Evolutionary conservation across 2,797 vertebrate species (phyloP).

Genomic region (Rhynchonycteris naso): DNA sequence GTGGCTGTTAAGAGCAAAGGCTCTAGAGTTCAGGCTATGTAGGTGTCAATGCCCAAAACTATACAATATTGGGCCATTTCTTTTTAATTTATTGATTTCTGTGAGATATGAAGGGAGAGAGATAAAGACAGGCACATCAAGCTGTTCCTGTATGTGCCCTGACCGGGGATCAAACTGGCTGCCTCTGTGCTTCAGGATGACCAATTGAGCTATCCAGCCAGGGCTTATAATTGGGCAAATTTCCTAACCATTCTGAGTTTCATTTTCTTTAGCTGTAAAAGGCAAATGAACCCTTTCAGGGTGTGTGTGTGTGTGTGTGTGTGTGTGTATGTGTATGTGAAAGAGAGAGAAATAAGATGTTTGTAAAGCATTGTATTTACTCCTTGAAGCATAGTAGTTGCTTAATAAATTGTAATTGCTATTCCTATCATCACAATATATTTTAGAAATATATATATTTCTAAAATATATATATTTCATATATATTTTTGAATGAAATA

Average conservation of each 20-base stretch:
- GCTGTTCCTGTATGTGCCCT: no score
- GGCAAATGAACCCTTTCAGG: background rate
- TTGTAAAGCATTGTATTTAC: background rate
- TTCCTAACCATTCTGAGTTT: background rate
- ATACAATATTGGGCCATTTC: background rate
- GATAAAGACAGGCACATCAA: no score
- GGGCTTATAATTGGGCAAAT: background rate
- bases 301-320: background rate
- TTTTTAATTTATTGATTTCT: no score
- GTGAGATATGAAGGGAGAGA: no score
- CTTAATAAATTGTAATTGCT: background rate
- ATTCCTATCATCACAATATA: background rate
- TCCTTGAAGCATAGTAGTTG: background rate
- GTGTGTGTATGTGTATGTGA: no score
- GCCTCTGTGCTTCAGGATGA: no score
- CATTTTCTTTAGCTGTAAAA: conserved; percentile 27
- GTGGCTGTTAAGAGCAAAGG: background rate
- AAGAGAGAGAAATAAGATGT: conserved; percentile 6
- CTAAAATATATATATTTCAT: no score
- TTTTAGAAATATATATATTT: background rate
- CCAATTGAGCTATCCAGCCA: no score
- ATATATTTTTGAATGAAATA: background rate
- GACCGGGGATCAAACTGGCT: no score
- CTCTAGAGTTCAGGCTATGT: background rate
- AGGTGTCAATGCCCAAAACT: background rate